These are phyloP conservation scores for Chromobotia macracanthus DNA, from an alignment of 2,797 vertebrate species.

Conservation along the genomic window DNA sequence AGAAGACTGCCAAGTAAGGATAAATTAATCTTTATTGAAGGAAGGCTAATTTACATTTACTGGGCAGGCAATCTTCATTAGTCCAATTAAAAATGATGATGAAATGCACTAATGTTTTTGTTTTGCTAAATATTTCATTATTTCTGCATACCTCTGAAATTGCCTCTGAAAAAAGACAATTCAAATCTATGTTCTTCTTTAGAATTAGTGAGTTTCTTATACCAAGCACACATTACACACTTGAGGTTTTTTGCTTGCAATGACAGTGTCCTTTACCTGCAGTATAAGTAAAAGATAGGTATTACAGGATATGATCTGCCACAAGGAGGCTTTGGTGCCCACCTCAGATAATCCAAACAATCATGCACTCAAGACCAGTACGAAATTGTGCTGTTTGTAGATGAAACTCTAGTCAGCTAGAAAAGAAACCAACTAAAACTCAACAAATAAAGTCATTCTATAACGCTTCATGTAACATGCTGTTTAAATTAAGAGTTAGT, in stretches of 20 bases:
- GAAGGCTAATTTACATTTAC: neutral
- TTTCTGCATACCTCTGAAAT: neutral
- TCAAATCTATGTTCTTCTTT: neutral
- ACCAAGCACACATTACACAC: constrained; percentile 7
- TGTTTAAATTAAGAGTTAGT: constrained; percentile 29
- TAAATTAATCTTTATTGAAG: neutral
- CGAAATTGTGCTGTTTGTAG: neutral
- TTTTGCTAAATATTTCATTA: neutral
- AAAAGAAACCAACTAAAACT: constrained; percentile 2
- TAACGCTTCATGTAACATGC: constrained; percentile 6
- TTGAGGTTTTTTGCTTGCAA: neutral
- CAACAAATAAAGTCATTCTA: constrained; percentile 8
- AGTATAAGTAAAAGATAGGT: constrained; percentile 10
- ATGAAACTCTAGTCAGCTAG: constrained; percentile 5
- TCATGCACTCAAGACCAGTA: neutral
- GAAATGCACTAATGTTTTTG: neutral
- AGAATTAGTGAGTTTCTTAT: neutral
- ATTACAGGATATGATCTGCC: neutral
- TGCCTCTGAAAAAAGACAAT: constrained; percentile 10
- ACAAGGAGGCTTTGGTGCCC: neutral
- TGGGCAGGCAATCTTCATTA: neutral
- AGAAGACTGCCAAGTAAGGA: neutral
- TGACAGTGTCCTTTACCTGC: constrained; percentile 5
- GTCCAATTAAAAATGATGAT: neutral
- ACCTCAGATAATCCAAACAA: constrained; percentile 17